A percentile compares a stretch with the other conserved stretches of the same genome.
These are phyloP conservation scores for Lucinisca nassula DNA, from an alignment of 2,888 invertebrate genomes.

Conservation along the genomic window DNA sequence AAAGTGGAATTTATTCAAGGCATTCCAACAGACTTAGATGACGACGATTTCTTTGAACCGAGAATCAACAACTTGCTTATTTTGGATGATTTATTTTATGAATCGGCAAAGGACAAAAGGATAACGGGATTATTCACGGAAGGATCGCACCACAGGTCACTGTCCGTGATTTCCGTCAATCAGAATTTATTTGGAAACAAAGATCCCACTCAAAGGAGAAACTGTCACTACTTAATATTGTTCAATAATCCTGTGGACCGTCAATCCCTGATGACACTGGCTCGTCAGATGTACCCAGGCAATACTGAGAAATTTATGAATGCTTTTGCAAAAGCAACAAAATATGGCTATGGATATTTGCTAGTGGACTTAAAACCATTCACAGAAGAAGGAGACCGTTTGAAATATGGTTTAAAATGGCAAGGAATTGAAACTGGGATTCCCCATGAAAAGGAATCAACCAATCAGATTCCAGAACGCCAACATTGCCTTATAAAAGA, in stretches of 20 bases:
- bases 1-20: conserved; percentile 60
- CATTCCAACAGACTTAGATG: conserved; percentile 52
- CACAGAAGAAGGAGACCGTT: background rate
- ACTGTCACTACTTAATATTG: conserved; percentile 60
- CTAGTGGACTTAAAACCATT: conserved; percentile 14
- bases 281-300: conserved; percentile 59
- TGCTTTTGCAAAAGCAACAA: conserved; percentile 15
- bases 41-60: conserved; percentile 44
- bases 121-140: conserved; percentile 60
- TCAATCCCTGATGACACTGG: conserved; percentile 56
- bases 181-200: conserved; percentile 58
- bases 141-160: conserved; percentile 52
- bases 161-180: conserved; percentile 51
- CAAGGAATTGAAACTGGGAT: background rate
- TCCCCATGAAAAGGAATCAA: background rate
- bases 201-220: conserved; percentile 64
- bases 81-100: conserved; percentile 50
- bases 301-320: conserved; percentile 11
- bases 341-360: conserved; percentile 13
- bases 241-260: conserved; percentile 62
- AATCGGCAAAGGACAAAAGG: conserved; percentile 38
- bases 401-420: background rate
- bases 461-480: background rate
- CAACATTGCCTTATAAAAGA: background rate
- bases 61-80: conserved; percentile 35